Conservation (phyloP, 2,113 vertebrate genomes). For the Haplotaxodon microlepis region DNA sequence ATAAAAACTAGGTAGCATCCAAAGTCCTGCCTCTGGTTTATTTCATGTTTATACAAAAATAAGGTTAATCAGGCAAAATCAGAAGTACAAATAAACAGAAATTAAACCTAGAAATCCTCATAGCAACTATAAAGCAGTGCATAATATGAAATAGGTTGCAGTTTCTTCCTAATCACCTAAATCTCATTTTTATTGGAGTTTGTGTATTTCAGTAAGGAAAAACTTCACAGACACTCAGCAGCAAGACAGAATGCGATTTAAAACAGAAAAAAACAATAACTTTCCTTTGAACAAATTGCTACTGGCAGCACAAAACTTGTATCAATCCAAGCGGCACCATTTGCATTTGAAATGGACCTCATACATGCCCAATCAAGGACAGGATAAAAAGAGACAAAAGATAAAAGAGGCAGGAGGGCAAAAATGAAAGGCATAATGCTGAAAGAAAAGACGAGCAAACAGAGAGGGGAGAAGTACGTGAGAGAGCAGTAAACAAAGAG, state of each 20-base stretch:
- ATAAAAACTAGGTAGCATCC: neutral
- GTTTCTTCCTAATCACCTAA: neutral
- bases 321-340: slow-evolving; percentile 17
- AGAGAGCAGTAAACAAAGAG: slow-evolving; percentile 57
- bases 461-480: slow-evolving; percentile 6
- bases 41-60: neutral
- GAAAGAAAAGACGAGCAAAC: slow-evolving; percentile 37
- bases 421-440: slow-evolving; percentile 29
- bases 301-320: slow-evolving; percentile 12
- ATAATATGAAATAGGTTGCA: rapidly evolving
- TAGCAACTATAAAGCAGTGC: neutral
- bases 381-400: slow-evolving; percentile 39
- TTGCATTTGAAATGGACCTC: slow-evolving; percentile 53
- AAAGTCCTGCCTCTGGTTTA: neutral
- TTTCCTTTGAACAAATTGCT: slow-evolving; percentile 24
- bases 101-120: neutral
- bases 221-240: neutral
- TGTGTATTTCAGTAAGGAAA: neutral
- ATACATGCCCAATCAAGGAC: slow-evolving; percentile 25
- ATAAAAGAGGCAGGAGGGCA: slow-evolving; percentile 43
- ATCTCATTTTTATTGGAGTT: neutral
- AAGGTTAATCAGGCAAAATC: neutral
- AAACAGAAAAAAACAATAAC: neutral
- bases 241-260: neutral
- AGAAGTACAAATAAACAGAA: neutral